These are phyloP conservation scores for Patiria miniata DNA, from an alignment of 35 echinoderm and acorn worm genomes.

Conservation along the genomic window DNA sequence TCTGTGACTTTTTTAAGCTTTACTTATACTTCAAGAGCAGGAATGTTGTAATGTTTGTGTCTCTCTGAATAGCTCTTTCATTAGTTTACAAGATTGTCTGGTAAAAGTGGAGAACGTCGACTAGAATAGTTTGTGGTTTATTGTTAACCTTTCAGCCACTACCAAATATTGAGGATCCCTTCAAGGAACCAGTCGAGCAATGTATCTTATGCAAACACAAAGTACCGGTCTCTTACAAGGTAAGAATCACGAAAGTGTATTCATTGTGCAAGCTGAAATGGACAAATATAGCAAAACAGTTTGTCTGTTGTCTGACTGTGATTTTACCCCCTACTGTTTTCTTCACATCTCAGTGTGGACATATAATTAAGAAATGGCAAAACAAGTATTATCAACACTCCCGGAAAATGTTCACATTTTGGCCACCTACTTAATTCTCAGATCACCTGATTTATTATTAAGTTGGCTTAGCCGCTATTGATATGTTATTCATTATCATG, in stretches of 20 bases:
- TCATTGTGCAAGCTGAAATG: background rate
- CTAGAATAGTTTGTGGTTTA: no score
- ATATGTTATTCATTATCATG: no score
- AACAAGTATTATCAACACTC: background rate
- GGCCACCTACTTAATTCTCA: no score
- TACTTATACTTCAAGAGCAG: no score
- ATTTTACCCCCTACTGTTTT: background rate
- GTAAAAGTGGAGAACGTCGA: no score
- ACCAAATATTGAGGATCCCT: constrained; percentile 46
- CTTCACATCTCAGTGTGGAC: background rate
- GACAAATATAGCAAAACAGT: background rate
- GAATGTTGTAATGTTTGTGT: no score
- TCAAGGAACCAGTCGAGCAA: constrained; percentile 40
- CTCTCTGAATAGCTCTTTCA: no score
- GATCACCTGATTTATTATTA: no score
- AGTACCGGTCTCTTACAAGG: constrained; percentile 75
- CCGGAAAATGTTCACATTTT: no score
- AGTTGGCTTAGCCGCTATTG: no score
- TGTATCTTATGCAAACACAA: constrained; percentile 70
- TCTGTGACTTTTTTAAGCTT: no score
- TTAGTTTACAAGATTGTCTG: no score
- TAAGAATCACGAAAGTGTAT: background rate
- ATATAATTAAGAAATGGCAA: background rate
- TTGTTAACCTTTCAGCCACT: constrained; percentile 6
- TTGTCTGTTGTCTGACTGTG: background rate